Base-by-base conservation (phyloP, 2,113 vertebrate species). In the Martes martes region DNA sequence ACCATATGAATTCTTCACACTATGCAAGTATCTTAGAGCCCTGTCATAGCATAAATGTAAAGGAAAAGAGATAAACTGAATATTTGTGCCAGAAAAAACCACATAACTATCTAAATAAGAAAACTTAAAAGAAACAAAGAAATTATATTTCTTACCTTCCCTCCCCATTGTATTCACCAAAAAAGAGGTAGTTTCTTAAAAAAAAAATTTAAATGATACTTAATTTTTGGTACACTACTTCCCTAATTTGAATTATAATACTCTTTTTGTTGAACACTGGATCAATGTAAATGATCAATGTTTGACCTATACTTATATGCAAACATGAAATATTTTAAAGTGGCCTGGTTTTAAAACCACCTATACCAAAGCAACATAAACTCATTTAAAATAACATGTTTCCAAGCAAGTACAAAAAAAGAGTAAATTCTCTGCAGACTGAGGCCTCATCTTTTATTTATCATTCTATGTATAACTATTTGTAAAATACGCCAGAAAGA, bases 311-410 rank as follows among this genome's bases (percentile, higher is more conserved):
- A 78, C n/a, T 61, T n/a, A 88, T 9, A 84, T 4, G 31, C 31
- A 84, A 91, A 80, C 31, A 13, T 76, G 26, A 96, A 76, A 95
- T 84, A 93, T 55, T 87, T 92, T 84, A 50, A 94, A 90, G 39
- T 31, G 16, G 31, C 8, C 59, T 45, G 31, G 31, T 52, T 33
- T 79, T 23, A 76, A 94, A 91, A 86, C 71, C 33, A 73, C n/a
- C 81, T 26, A 86, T 84, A 82, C 33, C 24, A 94, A 91, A 89
- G 59, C 28, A 89, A 42, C 16, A 85, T 16, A 52, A 57, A 52
- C 8, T 4, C 45, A 85, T 26, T 82, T 36, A 78, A 96, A 96
- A 69, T 31, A 84, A 73, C 7, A 31, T 10, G 5, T 39, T 84
- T 86, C 42, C 7, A 80, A 28, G 36, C 16, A 86, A 90, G 42